Evolutionary conservation across 2,113 vertebrate genomes (phyloP).

Genomic region (Periophthalmus modestus): DNA sequence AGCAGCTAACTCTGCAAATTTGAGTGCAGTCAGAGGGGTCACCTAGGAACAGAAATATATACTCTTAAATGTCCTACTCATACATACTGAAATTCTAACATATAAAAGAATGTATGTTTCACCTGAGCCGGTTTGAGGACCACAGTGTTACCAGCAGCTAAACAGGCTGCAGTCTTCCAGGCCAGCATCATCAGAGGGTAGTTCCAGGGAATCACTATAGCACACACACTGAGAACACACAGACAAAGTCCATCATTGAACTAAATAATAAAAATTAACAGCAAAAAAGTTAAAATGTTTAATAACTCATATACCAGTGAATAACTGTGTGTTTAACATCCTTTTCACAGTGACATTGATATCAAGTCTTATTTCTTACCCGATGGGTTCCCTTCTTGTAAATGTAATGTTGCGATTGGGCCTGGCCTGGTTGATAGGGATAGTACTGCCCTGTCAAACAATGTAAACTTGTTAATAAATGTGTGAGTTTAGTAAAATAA

Average conservation of each 20-base stretch:
- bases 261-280: neutral
- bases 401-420: conserved; percentile 83
- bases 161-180: conserved; percentile 86
- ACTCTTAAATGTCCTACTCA: neutral
- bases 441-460: conserved; percentile 76
- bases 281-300: too few relatives aligned
- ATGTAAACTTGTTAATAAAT: neutral
- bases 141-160: conserved; percentile 86
- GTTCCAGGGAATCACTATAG: conserved; percentile 89
- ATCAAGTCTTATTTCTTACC: conserved; percentile 60
- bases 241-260: neutral
- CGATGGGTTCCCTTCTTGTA: conserved; percentile 81
- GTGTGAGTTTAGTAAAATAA: neutral
- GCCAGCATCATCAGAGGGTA: conserved; percentile 91
- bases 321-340: neutral
- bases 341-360: neutral
- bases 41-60: conserved; percentile 69
- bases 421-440: conserved; percentile 85
- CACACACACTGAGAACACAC: conserved; percentile 78
- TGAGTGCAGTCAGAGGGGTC: conserved; percentile 86
- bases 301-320: too few relatives aligned
- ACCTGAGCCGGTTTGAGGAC: conserved; percentile 89
- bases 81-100: too few relatives aligned
- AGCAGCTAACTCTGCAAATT: conserved; percentile 84
- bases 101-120: neutral